Evolutionary conservation across 1,140 invertebrate genomes (phyloP).

Genomic region (Cataglyphis hispanica): DNA sequence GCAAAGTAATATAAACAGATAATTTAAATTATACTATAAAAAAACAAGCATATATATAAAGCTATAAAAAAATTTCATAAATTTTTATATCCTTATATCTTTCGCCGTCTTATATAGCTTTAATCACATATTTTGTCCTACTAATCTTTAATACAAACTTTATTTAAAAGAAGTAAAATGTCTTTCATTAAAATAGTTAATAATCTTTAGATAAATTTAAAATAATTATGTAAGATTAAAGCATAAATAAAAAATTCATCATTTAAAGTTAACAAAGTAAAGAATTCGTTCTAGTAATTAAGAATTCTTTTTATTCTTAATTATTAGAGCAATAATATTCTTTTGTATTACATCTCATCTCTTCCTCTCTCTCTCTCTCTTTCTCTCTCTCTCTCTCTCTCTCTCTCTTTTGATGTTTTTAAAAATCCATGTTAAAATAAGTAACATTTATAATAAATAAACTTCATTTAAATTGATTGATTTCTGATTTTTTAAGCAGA

Average conservation of each 20-base stretch:
- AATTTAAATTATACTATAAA: slow-evolving; percentile 38
- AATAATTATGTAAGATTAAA: not conserved
- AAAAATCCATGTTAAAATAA: slow-evolving; percentile 27
- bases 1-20: not conserved
- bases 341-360: too few relatives aligned
- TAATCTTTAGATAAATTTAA: not conserved
- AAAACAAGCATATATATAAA: not conserved
- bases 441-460: not conserved
- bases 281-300: not conserved
- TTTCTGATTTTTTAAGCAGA: not conserved
- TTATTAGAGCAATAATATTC: too few relatives aligned
- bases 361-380: too few relatives aligned
- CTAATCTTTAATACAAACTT: not conserved
- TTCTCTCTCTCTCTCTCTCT: too few relatives aligned
- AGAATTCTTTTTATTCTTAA: too few relatives aligned
- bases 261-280: slow-evolving; percentile 7
- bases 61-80: slow-evolving; percentile 23
- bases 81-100: slow-evolving; percentile 24
- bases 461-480: not conserved
- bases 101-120: not conserved
- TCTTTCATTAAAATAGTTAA: slow-evolving; percentile 3
- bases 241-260: not conserved
- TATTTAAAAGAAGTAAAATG: not conserved
- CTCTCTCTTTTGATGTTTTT: not conserved
- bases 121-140: not conserved